Conservation (phyloP, 2,113 vertebrate species). For the Centropus unirufus region DNA sequence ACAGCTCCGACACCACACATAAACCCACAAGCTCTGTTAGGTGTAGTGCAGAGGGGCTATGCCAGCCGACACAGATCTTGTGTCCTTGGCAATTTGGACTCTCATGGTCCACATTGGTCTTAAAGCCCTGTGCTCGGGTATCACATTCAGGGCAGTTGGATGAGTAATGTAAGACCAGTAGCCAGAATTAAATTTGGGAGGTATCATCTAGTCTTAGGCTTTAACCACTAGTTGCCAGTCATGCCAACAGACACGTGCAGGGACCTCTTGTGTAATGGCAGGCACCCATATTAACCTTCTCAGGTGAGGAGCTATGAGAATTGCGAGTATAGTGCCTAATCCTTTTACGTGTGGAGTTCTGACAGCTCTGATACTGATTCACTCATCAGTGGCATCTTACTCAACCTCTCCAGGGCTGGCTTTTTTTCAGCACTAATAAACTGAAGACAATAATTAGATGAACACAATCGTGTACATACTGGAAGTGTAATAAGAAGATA, state of each 20-base stretch:
- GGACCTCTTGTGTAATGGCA: neutral
- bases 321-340: neutral
- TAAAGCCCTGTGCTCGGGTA: neutral
- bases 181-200: neutral
- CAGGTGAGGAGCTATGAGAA: neutral
- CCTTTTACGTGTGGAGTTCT: neutral
- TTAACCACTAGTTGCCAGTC: neutral
- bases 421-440: neutral
- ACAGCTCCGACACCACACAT: neutral
- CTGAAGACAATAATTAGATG: neutral
- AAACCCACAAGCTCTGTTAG: neutral
- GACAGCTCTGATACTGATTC: neutral
- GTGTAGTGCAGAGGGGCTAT: neutral
- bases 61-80: neutral
- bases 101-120: neutral
- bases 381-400: neutral
- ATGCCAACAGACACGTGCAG: neutral
- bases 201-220: neutral
- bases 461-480: neutral
- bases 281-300: neutral
- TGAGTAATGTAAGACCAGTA: rapidly evolving
- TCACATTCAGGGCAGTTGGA: too few species aligned
- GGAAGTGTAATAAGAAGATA: neutral
- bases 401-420: neutral
- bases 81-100: neutral